A percentile compares a stretch with the other conserved stretches of the same genome.
Conservation (phyloP, 2,113 vertebrate species). For the Synodontis membranacea region DNA sequence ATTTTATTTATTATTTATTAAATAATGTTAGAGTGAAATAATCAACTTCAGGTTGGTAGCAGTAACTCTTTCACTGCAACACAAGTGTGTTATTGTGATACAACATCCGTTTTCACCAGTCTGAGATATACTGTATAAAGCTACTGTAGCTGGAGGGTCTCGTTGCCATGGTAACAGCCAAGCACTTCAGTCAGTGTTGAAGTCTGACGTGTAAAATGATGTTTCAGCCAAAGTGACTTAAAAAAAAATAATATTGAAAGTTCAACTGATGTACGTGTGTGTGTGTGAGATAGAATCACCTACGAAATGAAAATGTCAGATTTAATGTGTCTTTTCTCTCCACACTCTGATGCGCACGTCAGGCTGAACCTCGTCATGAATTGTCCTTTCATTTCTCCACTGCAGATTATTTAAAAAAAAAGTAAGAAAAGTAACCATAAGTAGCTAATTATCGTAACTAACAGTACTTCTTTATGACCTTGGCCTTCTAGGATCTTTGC, state of each 20-base stretch:
- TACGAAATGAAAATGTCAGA: not conserved
- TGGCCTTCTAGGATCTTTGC: too few species aligned
- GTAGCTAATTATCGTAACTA: not conserved
- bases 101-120: not conserved
- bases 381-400: not conserved
- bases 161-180: not conserved
- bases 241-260: not conserved
- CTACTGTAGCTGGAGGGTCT: not conserved
- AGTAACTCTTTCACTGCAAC: not conserved
- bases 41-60: not conserved
- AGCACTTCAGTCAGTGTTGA: not conserved
- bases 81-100: not conserved
- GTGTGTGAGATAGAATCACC: not conserved
- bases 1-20: not conserved
- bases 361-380: not conserved
- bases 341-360: not conserved
- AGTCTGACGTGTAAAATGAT: not conserved
- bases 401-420: not conserved
- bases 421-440: too few species aligned
- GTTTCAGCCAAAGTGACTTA: not conserved
- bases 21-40: not conserved
- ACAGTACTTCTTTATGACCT: not conserved
- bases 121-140: not conserved
- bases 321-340: not conserved
- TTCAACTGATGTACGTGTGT: not conserved